phyloP scores from a whole-genome alignment of 2,888 invertebrate genomes.

The Brachypalpus laphriformis region DNA sequence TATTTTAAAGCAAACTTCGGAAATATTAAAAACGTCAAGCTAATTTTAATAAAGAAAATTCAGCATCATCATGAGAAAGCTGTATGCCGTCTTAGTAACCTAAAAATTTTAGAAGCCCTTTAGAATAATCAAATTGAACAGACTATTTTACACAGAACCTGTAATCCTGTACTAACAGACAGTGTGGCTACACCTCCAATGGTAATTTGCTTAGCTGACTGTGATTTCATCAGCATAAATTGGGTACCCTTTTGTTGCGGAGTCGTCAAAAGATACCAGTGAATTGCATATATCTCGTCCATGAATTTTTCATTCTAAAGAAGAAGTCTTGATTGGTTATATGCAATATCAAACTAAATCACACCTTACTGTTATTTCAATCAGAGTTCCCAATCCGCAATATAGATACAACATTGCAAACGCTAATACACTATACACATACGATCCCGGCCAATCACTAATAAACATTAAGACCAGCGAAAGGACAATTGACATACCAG shows the following conservation, averaged over 20 bases:
- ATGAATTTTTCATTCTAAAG: slow-evolving; percentile 36
- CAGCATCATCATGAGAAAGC: slow-evolving; percentile 76
- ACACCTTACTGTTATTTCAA: slow-evolving; percentile 20
- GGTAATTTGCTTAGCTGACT: slow-evolving; percentile 49
- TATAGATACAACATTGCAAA: slow-evolving; percentile 60
- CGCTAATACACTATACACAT: slow-evolving; percentile 37
- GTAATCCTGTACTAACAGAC: slow-evolving; percentile 74
- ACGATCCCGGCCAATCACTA: slow-evolving; percentile 62
- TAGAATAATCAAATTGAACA: slow-evolving; percentile 27
- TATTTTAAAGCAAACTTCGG: too few relatives aligned
- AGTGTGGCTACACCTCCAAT: slow-evolving; percentile 73
- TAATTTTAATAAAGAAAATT: slow-evolving; percentile 70
- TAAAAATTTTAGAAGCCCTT: slow-evolving; percentile 60
- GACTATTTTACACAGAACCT: slow-evolving; percentile 75
- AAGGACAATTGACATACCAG: slow-evolving; percentile 42
- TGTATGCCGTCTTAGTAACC: slow-evolving; percentile 78
- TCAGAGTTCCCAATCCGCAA: slow-evolving; percentile 51
- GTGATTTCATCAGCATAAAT: slow-evolving; percentile 75
- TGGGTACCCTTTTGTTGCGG: slow-evolving; percentile 68
- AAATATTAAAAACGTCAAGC: too few relatives aligned
- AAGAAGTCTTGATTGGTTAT: neutral
- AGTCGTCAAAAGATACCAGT: slow-evolving; percentile 70
- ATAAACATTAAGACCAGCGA: slow-evolving; percentile 57
- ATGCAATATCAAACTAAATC: too few relatives aligned
- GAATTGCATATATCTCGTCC: slow-evolving; percentile 75